A percentile compares a stretch with the other conserved stretches of the same genome.
Evolutionary conservation across 2,113 vertebrate genomes (phyloP).

Genomic region (Carollia perspicillata): DNA sequence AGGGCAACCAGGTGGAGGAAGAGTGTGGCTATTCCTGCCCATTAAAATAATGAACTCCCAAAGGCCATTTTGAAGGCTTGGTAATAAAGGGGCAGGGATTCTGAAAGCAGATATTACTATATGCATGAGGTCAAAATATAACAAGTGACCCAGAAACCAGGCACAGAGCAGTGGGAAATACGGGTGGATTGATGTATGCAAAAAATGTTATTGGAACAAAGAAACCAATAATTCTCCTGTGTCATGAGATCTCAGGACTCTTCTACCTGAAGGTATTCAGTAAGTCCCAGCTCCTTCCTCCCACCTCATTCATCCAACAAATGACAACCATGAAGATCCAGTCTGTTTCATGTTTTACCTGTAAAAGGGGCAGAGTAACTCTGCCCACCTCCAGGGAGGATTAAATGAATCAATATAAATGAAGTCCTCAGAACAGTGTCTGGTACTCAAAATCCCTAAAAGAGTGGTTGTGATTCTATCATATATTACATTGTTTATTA

Average conservation of each 20-base stretch:
- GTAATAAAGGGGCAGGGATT: neutral
- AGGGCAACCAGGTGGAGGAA: neutral
- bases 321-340: neutral
- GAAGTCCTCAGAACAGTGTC: neutral
- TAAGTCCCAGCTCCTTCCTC: neutral
- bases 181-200: no score
- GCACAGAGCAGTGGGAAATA: neutral
- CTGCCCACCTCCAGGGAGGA: neutral
- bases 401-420: neutral
- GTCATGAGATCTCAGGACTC: neutral
- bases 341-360: neutral
- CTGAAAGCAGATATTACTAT: neutral
- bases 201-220: neutral
- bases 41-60: neutral
- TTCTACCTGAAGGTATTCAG: neutral
- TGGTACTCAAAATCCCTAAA: neutral
- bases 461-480: neutral
- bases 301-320: neutral
- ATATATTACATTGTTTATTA: neutral
- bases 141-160: neutral
- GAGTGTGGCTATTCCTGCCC: neutral
- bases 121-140: neutral
- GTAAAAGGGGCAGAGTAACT: neutral
- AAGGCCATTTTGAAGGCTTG: neutral
- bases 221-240: neutral